Evolutionary conservation across 1,140 invertebrate species (phyloP).

Genomic region (Harpegnathos saltator): DNA sequence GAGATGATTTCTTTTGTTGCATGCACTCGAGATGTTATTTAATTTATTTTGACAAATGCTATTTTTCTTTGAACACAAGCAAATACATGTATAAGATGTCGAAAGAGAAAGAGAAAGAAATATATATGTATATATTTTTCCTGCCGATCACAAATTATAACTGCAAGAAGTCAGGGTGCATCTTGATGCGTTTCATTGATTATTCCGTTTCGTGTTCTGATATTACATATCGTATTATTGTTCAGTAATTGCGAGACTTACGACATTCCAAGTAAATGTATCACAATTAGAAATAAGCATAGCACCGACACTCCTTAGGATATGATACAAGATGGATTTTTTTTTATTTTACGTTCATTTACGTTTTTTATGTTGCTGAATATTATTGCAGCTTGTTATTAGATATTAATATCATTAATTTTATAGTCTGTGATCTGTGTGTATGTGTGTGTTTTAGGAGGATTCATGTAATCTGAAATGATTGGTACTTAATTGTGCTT

Average conservation of each 20-base stretch:
- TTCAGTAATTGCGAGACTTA: background rate
- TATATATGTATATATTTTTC: background rate
- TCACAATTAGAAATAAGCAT: constrained; percentile 14
- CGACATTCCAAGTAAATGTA: constrained; percentile 9
- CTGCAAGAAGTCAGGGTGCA: background rate
- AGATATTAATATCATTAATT: constrained; percentile 11
- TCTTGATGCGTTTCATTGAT: background rate
- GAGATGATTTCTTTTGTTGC: background rate
- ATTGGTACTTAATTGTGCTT: background rate
- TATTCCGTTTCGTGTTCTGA: background rate
- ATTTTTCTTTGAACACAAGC: background rate
- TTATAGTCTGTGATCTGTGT: constrained; percentile 5
- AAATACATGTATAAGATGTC: background rate
- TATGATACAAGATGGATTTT: background rate
- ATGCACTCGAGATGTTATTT: background rate
- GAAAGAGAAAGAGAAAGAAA: no score
- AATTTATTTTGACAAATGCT: background rate
- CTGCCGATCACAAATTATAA: background rate
- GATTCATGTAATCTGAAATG: background rate
- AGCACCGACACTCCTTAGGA: no score
- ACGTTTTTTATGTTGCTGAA: background rate
- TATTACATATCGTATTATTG: background rate
- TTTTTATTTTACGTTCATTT: background rate
- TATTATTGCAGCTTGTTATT: constrained; percentile 18
- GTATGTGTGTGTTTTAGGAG: background rate